Evolutionary conservation across 2,888 invertebrate genomes (phyloP), one percentile per base, ranked within the genome.

Genomic region (Drosophila mimetica): DNA sequence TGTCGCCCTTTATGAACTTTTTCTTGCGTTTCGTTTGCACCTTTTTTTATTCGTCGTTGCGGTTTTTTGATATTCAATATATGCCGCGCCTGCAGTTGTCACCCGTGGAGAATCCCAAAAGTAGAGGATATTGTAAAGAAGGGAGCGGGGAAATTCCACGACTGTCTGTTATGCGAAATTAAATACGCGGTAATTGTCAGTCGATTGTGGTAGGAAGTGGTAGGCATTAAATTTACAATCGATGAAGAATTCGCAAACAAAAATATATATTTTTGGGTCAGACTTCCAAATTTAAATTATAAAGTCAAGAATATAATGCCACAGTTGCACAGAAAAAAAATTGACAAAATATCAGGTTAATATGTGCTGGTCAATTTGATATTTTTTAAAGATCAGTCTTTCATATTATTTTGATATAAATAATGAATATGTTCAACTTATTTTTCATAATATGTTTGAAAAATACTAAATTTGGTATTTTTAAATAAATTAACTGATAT

Each of bases 151-250:
- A n/a, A 46, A 52, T 37, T 36, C 11, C 36, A n/a, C 20, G 32
- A 8, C 52, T 25, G 39, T 32, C 64, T 18, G 55, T 41, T 41
- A 47, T 59, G 74, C 61, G 65, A 64, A 75, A 80, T 86, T 76
- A 77, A 81, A 80, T 66, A 55, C 64, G 60, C 53, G 58, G 69
- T 73, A 81, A 84, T 85, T 85, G 70, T 74, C 87, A 55, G 67
- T 53, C 72, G 71, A 65, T 74, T 79, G 71, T 47, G 75, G 74
- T 48, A 20, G 54, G 44, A 22, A 51, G 39, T 36, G 32, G 11
- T 18, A 36, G n/a, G 39, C 5, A 32, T n/a, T 13, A 18, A 39
- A 18, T 34, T 22, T 16, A 8, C 30, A 58, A 37, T 44, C 30
- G 22, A 20, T 47, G 28, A 28, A 20, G n/a, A 47, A 20, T 1